Evolutionary conservation across 2,113 vertebrate species (phyloP).

Genomic region (Halcyon malimbica): DNA sequence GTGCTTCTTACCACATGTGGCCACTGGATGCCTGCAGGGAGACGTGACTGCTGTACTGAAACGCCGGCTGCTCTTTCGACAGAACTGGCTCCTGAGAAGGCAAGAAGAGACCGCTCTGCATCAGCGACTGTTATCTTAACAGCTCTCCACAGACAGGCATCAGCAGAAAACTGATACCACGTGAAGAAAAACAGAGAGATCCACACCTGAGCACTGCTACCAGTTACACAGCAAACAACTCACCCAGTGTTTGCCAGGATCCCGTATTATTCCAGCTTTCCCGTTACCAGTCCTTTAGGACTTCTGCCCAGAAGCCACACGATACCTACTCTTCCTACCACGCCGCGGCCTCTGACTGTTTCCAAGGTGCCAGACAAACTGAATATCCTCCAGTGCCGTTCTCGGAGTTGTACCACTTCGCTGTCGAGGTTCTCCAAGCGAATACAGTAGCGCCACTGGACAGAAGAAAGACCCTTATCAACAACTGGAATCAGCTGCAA

Average conservation of each 20-base stretch:
- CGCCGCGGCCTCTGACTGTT: constrained; percentile 92
- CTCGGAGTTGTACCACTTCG: constrained; percentile 95
- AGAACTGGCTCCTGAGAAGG: constrained; percentile 90
- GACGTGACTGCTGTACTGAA: constrained; percentile 98
- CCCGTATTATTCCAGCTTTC: accelerated
- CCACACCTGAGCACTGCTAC: background rate
- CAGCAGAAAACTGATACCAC: background rate
- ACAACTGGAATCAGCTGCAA: background rate
- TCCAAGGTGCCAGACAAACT: constrained; percentile 96
- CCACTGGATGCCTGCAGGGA: constrained; percentile 96
- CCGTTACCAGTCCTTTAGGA: background rate
- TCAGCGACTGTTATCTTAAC: background rate
- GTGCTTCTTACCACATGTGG: constrained; percentile 92
- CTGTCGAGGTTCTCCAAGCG: constrained; percentile 94
- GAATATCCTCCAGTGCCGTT: constrained; percentile 98
- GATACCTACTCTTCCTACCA: constrained; percentile 89
- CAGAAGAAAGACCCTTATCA: background rate
- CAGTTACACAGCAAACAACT: background rate
- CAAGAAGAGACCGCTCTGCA: background rate
- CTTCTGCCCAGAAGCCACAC: background rate
- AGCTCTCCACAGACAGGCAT: background rate
- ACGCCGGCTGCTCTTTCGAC: constrained; percentile 96
- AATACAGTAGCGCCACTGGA: constrained; percentile 96
- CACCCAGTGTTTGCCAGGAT: background rate
- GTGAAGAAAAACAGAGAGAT: background rate